These are phyloP conservation scores for Tetanocera ferruginea DNA, from an alignment of 2,888 invertebrate genomes.

Conservation along the genomic window DNA sequence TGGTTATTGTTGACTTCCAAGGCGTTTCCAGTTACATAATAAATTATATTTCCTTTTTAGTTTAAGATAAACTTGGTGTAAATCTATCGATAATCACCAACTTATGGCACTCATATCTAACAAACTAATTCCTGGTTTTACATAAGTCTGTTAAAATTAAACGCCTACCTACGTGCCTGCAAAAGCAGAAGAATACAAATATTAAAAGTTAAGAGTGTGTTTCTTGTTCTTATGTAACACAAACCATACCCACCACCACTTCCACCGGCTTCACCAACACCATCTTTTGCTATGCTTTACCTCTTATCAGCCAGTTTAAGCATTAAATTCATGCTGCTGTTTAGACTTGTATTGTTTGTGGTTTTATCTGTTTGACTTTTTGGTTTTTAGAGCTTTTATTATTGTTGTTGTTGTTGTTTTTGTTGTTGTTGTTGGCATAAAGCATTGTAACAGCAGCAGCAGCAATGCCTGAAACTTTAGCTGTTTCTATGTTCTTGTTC, in stretches of 20 bases:
- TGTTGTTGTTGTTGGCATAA: conserved; percentile 10
- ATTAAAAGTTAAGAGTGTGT: neutral
- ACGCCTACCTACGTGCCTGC: too few species aligned
- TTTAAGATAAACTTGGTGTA: too few species aligned
- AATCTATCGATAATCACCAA: too few species aligned
- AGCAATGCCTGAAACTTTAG: too few species aligned
- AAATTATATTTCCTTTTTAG: too few species aligned
- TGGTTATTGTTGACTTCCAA: too few species aligned
- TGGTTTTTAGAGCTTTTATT: conserved; percentile 8
- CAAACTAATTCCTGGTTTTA: too few species aligned
- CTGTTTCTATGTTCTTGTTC: neutral
- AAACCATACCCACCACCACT: too few species aligned
- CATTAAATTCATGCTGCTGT: conserved; percentile 1
- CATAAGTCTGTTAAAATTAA: too few species aligned
- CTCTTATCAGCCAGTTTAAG: neutral
- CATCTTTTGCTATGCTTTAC: neutral
- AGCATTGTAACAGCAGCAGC: neutral
- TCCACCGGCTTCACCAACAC: neutral
- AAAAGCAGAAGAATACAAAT: too few species aligned
- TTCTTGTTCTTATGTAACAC: neutral
- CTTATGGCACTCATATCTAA: too few species aligned
- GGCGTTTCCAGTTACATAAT: too few species aligned
- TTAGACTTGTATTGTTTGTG: conserved; percentile 20
- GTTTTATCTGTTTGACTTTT: conserved; percentile 30
- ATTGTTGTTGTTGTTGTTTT: neutral